Percentiles rank a stretch among this genome's conserved stretches.
These are phyloP conservation scores for Spodoptera littoralis DNA, from an alignment of 2,888 invertebrate genomes.

Conservation along the genomic window DNA sequence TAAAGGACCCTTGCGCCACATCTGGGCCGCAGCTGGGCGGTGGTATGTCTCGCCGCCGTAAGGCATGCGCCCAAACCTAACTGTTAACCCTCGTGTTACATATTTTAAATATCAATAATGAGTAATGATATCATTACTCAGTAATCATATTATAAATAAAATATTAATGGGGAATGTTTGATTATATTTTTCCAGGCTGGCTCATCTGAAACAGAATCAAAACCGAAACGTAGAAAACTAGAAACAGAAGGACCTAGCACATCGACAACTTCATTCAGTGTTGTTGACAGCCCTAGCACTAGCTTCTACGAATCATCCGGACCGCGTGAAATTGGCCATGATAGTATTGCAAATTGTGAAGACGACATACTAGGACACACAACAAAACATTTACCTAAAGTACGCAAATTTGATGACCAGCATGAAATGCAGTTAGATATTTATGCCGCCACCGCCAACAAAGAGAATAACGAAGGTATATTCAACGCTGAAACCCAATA, in stretches of 20 bases:
- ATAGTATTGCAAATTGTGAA: slow-evolving; percentile 58
- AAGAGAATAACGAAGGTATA: slow-evolving; percentile 68
- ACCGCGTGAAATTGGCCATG: slow-evolving; percentile 48
- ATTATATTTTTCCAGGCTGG: slow-evolving; percentile 75
- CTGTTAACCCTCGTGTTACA: no score
- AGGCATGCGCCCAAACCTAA: no score
- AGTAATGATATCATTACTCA: no score
- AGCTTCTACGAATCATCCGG: slow-evolving; percentile 62
- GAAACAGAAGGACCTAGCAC: slow-evolving; percentile 71
- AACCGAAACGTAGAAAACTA: slow-evolving; percentile 70
- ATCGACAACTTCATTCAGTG: slow-evolving; percentile 71
- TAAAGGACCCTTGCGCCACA: no score
- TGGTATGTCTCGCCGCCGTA: no score
- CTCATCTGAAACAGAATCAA: slow-evolving; percentile 75
- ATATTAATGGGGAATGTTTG: background rate
- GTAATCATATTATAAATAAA: no score
- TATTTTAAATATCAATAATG: no score
- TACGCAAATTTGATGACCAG: slow-evolving; percentile 69
- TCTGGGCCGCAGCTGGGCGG: no score
- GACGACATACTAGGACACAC: slow-evolving; percentile 74
- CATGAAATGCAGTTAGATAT: slow-evolving; percentile 72
- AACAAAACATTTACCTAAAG: slow-evolving; percentile 65
- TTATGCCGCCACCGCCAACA: slow-evolving; percentile 65
- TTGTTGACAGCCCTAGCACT: slow-evolving; percentile 65
- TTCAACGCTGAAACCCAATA: slow-evolving; percentile 67